These are phyloP conservation scores for Limnephilus auricula DNA, from an alignment of 2,888 invertebrate genomes.

Conservation along the genomic window DNA sequence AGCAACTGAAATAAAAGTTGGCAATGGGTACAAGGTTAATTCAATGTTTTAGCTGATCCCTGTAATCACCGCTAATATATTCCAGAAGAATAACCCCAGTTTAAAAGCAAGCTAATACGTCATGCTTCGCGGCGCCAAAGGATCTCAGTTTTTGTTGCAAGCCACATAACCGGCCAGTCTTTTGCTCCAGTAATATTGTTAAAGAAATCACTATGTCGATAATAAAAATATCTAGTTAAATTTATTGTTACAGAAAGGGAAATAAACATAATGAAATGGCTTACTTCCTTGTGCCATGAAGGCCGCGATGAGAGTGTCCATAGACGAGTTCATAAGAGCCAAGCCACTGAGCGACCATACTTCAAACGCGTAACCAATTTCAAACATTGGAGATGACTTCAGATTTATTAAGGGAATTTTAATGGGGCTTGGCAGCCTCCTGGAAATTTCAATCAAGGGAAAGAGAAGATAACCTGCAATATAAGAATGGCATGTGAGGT, in stretches of 20 bases:
- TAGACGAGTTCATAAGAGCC: conserved; percentile 53
- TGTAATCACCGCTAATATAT: neutral
- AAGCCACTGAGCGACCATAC: conserved; percentile 47
- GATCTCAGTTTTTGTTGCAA: neutral
- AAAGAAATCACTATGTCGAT: neutral
- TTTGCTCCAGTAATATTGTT: neutral
- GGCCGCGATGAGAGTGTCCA: conserved; percentile 56
- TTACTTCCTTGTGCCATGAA: conserved; percentile 64
- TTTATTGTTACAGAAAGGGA: neutral
- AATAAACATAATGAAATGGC: neutral
- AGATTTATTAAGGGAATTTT: conserved; percentile 50
- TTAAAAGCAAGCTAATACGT: neutral
- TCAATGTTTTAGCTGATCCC: neutral
- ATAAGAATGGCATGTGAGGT: neutral
- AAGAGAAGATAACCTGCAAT: conserved; percentile 53
- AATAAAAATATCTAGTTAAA: neutral
- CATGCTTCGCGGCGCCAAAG: neutral
- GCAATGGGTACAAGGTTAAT: neutral
- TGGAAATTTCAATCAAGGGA: conserved; percentile 50
- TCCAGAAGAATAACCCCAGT: neutral
- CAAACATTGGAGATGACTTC: conserved; percentile 48
- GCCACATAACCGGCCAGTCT: neutral
- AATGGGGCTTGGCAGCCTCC: conserved; percentile 48
- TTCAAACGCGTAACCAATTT: conserved; percentile 54
- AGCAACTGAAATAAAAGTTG: conserved; percentile 45